phyloP scores from a whole-genome alignment of 1,140 invertebrate species.

The Pollicipes pollicipes region DNA sequence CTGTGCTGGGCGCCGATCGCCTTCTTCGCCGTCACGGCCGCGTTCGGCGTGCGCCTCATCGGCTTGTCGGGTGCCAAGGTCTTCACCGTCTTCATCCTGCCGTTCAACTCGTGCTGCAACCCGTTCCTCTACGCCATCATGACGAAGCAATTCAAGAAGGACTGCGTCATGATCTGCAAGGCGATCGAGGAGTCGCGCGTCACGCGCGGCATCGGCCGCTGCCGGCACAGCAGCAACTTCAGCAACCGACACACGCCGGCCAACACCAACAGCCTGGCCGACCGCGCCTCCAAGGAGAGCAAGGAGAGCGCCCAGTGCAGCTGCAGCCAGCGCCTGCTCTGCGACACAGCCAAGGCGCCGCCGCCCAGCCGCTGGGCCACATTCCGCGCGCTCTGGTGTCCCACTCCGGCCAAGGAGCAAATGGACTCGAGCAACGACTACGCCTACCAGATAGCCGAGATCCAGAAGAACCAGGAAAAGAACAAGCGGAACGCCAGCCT shows the following conservation, averaged over 20 bases:
- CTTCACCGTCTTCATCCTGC: conserved; percentile 86
- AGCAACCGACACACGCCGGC: conserved; percentile 71
- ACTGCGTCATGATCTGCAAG: conserved; percentile 78
- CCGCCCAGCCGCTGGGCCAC: conserved; percentile 13
- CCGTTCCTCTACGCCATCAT: conserved; percentile 92
- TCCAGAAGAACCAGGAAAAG: conserved; percentile 16
- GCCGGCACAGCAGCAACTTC: conserved; percentile 69
- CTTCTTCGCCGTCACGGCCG: conserved; percentile 82
- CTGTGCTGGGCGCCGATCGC: conserved; percentile 95
- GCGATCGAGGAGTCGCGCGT: conserved; percentile 82
- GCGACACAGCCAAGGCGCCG: conserved; percentile 12
- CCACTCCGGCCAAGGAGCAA: conserved; percentile 11
- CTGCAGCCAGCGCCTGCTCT: conserved; percentile 12
- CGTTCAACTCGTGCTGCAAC: conserved; percentile 89
- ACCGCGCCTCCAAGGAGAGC: conserved; percentile 52
- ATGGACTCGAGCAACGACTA: conserved; percentile 20
- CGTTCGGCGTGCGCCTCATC: conserved; percentile 73
- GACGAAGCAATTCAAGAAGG: conserved; percentile 95
- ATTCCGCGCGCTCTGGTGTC: conserved; percentile 9
- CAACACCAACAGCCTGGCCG: conserved; percentile 65
- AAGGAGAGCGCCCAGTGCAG: conserved; percentile 19
- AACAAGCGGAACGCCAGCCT: conserved; percentile 58
- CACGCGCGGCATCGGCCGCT: conserved; percentile 64
- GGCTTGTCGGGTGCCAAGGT: conserved; percentile 92
- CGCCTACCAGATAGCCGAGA: conserved; percentile 12